These are phyloP conservation scores for Elysia chlorotica DNA, from an alignment of 1,140 invertebrate species.

Conservation along the genomic window DNA sequence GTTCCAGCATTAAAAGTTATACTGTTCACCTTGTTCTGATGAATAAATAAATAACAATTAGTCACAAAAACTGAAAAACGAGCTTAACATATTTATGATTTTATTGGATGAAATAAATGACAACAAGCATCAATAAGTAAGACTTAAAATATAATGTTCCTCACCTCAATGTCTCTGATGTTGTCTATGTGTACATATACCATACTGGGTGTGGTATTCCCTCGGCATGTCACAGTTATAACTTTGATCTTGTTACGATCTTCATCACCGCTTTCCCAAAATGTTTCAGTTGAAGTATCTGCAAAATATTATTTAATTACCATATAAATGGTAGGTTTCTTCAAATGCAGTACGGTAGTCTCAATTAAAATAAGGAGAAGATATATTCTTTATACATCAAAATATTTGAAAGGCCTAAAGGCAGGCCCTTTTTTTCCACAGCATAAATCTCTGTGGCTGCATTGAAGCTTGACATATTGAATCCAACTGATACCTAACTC, in stretches of 20 bases:
- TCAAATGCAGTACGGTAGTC: no score
- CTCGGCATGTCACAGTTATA: constrained; percentile 48
- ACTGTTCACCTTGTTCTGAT: constrained; percentile 85
- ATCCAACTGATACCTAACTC: no score
- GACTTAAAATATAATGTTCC: constrained; percentile 40
- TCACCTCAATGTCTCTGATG: constrained; percentile 84
- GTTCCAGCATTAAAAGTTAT: constrained; percentile 81
- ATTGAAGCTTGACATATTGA: no score
- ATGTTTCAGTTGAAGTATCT: constrained; percentile 96
- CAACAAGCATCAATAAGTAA: background rate
- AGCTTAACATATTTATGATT: background rate
- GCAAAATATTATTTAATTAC: no score
- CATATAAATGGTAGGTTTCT: no score
- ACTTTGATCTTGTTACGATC: constrained; percentile 86
- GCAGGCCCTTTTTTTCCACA: no score
- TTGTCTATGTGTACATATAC: constrained; percentile 92
- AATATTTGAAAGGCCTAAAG: no score
- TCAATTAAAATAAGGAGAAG: no score
- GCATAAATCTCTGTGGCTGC: no score
- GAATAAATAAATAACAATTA: background rate
- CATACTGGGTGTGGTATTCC: constrained; percentile 68
- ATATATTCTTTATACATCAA: no score
- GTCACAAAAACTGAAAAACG: background rate
- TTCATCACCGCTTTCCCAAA: constrained; percentile 99
- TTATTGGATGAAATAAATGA: background rate